Base-by-base conservation (phyloP, 2,888 invertebrate genomes). In the Trisateles emortualis region DNA sequence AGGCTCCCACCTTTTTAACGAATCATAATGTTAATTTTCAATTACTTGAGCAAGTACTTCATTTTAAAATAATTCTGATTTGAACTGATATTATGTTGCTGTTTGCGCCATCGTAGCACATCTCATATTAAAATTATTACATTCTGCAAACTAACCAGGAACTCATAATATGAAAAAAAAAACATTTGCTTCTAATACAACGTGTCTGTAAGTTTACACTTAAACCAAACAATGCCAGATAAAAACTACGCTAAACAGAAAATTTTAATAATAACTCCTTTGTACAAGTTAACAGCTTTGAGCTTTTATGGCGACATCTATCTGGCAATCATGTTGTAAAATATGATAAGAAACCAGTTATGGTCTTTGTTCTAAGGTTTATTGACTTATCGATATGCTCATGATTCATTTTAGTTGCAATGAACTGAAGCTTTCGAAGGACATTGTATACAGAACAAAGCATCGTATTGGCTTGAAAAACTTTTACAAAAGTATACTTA, bases 181-280 rank as follows among this genome's bases (percentile, higher is more conserved):
- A n/a, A n/a, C n/a, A n/a, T n/a, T n/a, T n/a, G n/a, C n/a, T 22
- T 22, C 2, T 22, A 22, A 3, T 22, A 22, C 1, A 6, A 8
- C 1, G 26, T 26, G 4, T 1, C 4, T 26, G 9, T 8, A n/a
- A n/a, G 10, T 9, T 10, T 10, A 8, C 9, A 29, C 10, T 58
- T 53, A n/a, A 0, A 33, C 68, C 63, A 45, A 46, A 30, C 3
- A 52, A 63, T 24, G 50, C 53, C 47, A 68, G 84, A 88, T 87
- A 87, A 86, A 80, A 71, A 72, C 70, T 78, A 73, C 83, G 77
- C 82, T 76, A 81, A 85, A 33, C 10, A 9, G 85, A 66, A 17
- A 75, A 16, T 81, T 82, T 82, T 83, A 87, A 84, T 86, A 87
- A 87, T 83, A 84, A 83, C 80, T 81, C 76, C 84, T 86, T 88